phyloP scores from a whole-genome alignment of 2,797 vertebrate genomes.

The Ciconia nigra region DNA sequence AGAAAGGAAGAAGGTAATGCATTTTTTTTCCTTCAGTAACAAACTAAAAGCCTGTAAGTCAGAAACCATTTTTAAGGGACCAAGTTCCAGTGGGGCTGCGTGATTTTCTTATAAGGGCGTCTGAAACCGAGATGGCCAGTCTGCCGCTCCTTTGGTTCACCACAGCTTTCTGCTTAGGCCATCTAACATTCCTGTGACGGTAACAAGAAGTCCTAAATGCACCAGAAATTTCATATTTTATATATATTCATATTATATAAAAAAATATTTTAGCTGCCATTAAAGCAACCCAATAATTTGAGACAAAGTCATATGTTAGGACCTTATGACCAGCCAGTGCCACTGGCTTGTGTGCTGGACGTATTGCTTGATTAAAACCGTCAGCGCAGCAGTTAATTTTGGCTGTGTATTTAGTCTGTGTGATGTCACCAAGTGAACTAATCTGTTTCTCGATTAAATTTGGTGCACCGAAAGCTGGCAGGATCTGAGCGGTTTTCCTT shows the following conservation, averaged over 20 bases:
- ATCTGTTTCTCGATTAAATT: not conserved
- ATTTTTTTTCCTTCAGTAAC: not conserved
- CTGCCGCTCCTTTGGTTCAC: not conserved
- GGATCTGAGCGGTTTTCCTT: not conserved
- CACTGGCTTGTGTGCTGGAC: not conserved
- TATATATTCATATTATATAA: not conserved
- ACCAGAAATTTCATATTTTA: not conserved
- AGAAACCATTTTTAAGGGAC: not conserved
- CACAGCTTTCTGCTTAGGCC: not conserved
- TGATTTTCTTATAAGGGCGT: not conserved
- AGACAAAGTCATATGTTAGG: not conserved
- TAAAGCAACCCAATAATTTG: not conserved
- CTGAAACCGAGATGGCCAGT: not conserved
- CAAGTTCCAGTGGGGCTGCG: not conserved
- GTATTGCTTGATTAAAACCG: not conserved
- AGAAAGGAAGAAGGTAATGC: constrained; percentile 86
- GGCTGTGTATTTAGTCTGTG: not conserved
- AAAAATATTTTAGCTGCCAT: not conserved
- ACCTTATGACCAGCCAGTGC: not conserved
- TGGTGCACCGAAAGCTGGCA: not conserved
- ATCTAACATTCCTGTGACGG: not conserved
- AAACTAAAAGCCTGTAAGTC: not conserved
- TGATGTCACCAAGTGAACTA: not conserved
- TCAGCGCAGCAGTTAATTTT: not conserved
- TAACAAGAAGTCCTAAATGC: not conserved